These are phyloP conservation scores for Rhimphoctona megacephalus DNA, from an alignment of 2,888 invertebrate species.

Conservation along the genomic window DNA sequence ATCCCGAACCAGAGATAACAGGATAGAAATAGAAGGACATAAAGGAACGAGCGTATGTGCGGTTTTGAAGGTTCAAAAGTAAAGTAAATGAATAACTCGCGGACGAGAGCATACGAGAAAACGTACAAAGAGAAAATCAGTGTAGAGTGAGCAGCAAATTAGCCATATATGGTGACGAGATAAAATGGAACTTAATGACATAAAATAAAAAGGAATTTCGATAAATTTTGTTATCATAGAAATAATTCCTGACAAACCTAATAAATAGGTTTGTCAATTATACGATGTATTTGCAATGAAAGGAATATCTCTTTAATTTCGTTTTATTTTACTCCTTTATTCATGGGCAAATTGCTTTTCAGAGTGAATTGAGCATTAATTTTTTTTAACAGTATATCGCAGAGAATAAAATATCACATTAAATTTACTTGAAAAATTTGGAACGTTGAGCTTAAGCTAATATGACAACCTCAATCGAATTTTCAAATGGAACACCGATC, in stretches of 20 bases:
- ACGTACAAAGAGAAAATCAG: conserved; percentile 17
- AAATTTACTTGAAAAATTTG: background rate
- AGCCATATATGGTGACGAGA: background rate
- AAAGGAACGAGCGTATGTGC: conserved; percentile 8
- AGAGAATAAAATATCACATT: background rate
- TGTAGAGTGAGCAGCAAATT: background rate
- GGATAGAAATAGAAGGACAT: background rate
- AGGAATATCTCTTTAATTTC: background rate
- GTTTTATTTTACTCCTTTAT: background rate
- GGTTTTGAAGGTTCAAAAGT: conserved; percentile 43
- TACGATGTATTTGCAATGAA: background rate
- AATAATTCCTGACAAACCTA: too few relatives aligned
- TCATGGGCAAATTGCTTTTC: background rate
- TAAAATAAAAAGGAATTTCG: conserved; percentile 1
- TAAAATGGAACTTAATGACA: conserved; percentile 1
- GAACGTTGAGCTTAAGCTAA: background rate
- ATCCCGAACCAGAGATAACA: conserved; percentile 3
- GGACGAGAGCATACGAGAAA: conserved; percentile 19
- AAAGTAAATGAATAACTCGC: conserved; percentile 1
- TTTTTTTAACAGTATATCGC: background rate
- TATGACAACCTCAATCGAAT: background rate
- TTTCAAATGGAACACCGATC: background rate
- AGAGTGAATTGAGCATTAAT: too few relatives aligned
- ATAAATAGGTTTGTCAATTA: background rate
- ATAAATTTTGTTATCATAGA: background rate